These are phyloP conservation scores for Lingula anatina DNA, from an alignment of 2,888 invertebrate genomes.

Conservation along the genomic window DNA sequence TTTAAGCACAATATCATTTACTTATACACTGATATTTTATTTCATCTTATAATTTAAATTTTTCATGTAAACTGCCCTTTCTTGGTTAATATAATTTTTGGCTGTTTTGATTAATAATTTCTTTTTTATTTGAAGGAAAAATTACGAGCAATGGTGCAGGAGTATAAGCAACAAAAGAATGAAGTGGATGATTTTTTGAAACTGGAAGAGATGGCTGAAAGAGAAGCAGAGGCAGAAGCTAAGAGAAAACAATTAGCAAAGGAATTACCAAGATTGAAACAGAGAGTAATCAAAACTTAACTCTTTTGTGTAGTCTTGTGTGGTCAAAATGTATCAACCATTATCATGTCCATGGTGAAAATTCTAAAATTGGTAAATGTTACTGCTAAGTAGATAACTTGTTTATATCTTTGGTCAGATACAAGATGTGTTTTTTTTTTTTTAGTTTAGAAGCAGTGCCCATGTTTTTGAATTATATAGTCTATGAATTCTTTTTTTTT, in stretches of 20 bases:
- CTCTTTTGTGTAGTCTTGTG: not conserved
- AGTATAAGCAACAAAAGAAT: slow-evolving; percentile 28
- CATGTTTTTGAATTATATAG: too few species aligned
- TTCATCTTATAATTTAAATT: too few species aligned
- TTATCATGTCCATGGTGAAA: too few species aligned
- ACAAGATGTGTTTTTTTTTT: too few species aligned
- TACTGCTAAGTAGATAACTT: too few species aligned
- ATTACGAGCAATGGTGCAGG: slow-evolving; percentile 25
- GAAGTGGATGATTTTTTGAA: slow-evolving; percentile 30
- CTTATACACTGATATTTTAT: too few species aligned
- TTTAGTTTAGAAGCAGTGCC: not conserved
- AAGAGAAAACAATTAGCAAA: slow-evolving; percentile 29
- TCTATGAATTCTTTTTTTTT: slow-evolving; percentile 1
- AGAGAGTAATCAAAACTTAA: slow-evolving; percentile 18
- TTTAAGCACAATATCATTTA: too few species aligned
- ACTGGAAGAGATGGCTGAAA: slow-evolving; percentile 28
- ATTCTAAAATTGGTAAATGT: too few species aligned
- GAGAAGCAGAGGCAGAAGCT: slow-evolving; percentile 18
- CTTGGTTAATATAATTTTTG: too few species aligned
- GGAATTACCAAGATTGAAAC: slow-evolving; percentile 26
- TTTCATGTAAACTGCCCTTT: too few species aligned
- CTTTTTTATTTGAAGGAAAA: slow-evolving; percentile 20
- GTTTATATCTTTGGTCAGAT: too few species aligned
- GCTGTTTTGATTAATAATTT: not conserved
- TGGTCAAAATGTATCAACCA: not conserved